These are phyloP conservation scores for Drosophila repletoides DNA, from an alignment of 1,140 invertebrate genomes.

Conservation along the genomic window DNA sequence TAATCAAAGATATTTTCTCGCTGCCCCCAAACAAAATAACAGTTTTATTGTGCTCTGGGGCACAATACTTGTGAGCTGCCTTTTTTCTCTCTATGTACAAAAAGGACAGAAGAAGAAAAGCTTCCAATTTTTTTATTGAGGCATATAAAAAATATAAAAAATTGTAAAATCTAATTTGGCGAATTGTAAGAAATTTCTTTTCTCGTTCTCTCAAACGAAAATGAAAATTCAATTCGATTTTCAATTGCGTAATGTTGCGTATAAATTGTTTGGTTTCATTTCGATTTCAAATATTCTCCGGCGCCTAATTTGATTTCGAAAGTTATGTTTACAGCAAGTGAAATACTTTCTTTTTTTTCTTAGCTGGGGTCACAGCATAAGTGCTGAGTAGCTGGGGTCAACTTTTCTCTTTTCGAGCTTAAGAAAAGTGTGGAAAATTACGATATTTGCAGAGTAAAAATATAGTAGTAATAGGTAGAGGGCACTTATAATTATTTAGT, in stretches of 20 bases:
- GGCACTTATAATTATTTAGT: too few species aligned
- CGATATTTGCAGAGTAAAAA: too few species aligned
- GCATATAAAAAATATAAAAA: slow-evolving; percentile 23
- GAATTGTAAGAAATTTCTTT: slow-evolving; percentile 40
- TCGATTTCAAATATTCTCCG: background rate
- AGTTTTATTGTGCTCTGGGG: slow-evolving; percentile 70
- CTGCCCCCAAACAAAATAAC: background rate
- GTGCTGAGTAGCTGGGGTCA: too few species aligned
- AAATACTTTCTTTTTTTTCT: slow-evolving; percentile 15
- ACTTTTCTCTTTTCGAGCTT: background rate
- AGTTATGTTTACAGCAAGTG: slow-evolving; percentile 42
- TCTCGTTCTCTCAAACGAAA: slow-evolving; percentile 28
- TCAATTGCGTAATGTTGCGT: slow-evolving; percentile 74
- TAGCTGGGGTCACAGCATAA: background rate
- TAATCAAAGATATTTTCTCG: slow-evolving; percentile 41
- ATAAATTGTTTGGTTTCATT: slow-evolving; percentile 57
- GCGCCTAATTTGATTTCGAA: slow-evolving; percentile 57
- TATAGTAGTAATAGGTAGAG: too few species aligned
- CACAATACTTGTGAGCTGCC: slow-evolving; percentile 35
- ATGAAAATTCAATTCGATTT: slow-evolving; percentile 67
- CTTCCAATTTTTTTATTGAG: slow-evolving; percentile 38
- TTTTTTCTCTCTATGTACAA: too few species aligned
- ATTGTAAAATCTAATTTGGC: slow-evolving; percentile 74
- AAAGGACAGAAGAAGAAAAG: background rate
- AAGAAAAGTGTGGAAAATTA: background rate